Conservation (phyloP, 2,888 invertebrate species). For the Dryobota labecula region DNA sequence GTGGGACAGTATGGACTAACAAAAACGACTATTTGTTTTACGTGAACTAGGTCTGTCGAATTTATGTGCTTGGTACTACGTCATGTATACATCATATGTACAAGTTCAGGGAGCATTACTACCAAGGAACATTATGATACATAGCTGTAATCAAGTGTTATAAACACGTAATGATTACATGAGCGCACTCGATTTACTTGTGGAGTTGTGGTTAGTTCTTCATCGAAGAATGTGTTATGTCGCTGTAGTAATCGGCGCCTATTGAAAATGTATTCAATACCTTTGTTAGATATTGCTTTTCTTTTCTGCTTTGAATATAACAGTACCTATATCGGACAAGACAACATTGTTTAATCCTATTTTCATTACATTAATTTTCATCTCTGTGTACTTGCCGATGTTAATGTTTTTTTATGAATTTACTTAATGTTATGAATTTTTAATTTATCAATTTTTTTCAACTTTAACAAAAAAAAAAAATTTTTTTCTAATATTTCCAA, state of each 20-base stretch:
- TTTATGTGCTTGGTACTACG: background rate
- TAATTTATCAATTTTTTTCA: no score
- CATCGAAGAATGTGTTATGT: constrained; percentile 43
- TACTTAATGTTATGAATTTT: no score
- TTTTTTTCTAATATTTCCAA: no score
- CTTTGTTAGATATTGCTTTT: constrained; percentile 25
- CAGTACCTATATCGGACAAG: background rate
- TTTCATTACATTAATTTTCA: no score
- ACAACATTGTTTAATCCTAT: no score
- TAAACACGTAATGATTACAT: constrained; percentile 56
- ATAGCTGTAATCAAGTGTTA: constrained; percentile 52
- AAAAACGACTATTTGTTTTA: no score
- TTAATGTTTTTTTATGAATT: no score
- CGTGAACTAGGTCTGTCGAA: background rate
- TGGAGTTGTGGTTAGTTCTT: constrained; percentile 35
- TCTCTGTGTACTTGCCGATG: no score
- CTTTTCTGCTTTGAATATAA: constrained; percentile 39
- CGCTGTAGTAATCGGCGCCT: constrained; percentile 29
- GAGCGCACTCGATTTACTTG: constrained; percentile 40
- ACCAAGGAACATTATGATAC: constrained; percentile 43
- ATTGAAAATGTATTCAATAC: constrained; percentile 20
- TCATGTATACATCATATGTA: constrained; percentile 13
- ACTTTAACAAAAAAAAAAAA: no score
- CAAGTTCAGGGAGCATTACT: constrained; percentile 39
- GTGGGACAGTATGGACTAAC: no score